Conservation (phyloP, 1,140 invertebrate genomes). For the Drosophila willistoni region DNA sequence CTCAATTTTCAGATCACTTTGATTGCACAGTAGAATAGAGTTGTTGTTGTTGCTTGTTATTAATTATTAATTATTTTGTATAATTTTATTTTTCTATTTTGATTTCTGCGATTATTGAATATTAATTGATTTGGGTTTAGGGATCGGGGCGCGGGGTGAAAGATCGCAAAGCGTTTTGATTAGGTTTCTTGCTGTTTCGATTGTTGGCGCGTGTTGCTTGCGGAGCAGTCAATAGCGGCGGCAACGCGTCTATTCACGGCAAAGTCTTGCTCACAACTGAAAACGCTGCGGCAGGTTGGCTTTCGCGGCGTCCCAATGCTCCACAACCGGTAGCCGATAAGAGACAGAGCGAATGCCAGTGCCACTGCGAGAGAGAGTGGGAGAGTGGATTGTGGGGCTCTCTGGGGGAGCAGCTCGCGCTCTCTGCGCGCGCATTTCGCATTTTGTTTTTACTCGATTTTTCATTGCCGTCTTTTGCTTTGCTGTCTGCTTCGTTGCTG, state of each 20-base stretch:
- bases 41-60: constrained; percentile 27
- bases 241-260: constrained; percentile 54
- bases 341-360: not conserved
- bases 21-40: constrained; percentile 32
- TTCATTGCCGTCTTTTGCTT: constrained; percentile 58
- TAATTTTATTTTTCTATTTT: constrained; percentile 23
- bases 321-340: constrained; percentile 36
- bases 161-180: constrained; percentile 27
- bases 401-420: constrained; percentile 29
- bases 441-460: constrained; percentile 73
- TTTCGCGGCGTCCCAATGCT: constrained; percentile 34
- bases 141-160: constrained; percentile 8
- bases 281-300: constrained; percentile 35
- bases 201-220: constrained; percentile 47
- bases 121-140: constrained; percentile 64
- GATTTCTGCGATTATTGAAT: constrained; percentile 48
- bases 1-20: constrained; percentile 15
- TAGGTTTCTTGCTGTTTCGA: not conserved
- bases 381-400: not conserved
- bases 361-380: not conserved
- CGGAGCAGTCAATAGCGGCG: constrained; percentile 39
- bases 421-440: constrained; percentile 46
- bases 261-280: constrained; percentile 60
- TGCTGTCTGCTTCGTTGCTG: constrained; percentile 54
- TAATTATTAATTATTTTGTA: constrained; percentile 50